A percentile compares a stretch with the other conserved stretches of the same genome.
Evolutionary conservation across 2,797 vertebrate genomes (phyloP).

Genomic region (Carapus acus): DNA sequence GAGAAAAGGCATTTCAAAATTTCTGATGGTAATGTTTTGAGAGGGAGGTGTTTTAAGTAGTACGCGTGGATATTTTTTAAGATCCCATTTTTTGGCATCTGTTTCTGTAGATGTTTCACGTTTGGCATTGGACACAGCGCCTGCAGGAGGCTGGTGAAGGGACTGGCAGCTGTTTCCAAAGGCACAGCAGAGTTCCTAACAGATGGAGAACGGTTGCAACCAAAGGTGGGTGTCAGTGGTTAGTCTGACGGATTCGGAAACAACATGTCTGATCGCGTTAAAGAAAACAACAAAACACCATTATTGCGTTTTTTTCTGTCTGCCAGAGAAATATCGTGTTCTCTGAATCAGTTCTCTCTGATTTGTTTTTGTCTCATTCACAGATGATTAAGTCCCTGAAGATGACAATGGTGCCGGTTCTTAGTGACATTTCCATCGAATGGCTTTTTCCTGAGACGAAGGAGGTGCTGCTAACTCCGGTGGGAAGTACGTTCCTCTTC

Average conservation of each 20-base stretch:
- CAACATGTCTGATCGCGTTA: too few relatives aligned
- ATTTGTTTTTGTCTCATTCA: too few relatives aligned
- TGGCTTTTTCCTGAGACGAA: constrained; percentile 93
- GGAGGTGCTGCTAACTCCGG: constrained; percentile 85
- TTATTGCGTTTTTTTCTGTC: too few relatives aligned
- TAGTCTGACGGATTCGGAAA: too few relatives aligned
- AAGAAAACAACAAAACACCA: too few relatives aligned
- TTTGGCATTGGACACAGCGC: constrained; percentile 84
- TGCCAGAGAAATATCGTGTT: too few relatives aligned
- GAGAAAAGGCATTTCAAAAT: too few relatives aligned
- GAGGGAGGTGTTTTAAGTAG: too few relatives aligned
- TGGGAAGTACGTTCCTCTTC: constrained; percentile 83
- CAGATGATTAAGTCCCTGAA: constrained; percentile 93
- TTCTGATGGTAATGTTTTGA: too few relatives aligned
- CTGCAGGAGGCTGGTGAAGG: constrained; percentile 82
- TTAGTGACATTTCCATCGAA: constrained; percentile 89
- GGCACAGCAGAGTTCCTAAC: constrained; percentile 84
- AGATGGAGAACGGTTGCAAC: constrained; percentile 86
- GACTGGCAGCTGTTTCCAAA: constrained; percentile 81
- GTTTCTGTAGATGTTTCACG: constrained; percentile 81
- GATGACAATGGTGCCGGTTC: constrained; percentile 85
- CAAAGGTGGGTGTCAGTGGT: constrained; percentile 82
- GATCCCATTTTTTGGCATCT: too few relatives aligned
- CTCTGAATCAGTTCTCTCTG: too few relatives aligned
- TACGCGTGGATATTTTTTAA: too few relatives aligned